phyloP scores from a whole-genome alignment of 2,888 invertebrate genomes.

The Pachymerium ferrugineum region DNA sequence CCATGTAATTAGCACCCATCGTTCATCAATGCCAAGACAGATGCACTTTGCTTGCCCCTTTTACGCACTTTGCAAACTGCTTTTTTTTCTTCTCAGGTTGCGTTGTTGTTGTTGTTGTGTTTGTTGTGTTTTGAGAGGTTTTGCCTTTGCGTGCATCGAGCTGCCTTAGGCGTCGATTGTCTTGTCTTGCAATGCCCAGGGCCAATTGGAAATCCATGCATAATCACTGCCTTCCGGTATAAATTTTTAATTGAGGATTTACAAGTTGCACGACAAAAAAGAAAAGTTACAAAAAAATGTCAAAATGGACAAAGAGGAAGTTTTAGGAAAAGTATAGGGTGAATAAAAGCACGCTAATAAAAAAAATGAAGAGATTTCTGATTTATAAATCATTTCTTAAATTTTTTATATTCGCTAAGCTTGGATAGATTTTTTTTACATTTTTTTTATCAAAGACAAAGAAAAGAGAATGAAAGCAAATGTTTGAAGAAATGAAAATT shows the following conservation, averaged over 20 bases:
- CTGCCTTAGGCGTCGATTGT: neutral
- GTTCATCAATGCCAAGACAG: neutral
- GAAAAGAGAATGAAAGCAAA: too few species aligned
- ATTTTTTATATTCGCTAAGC: too few species aligned
- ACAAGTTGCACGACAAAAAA: neutral
- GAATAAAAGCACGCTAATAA: too few species aligned
- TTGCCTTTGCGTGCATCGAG: neutral
- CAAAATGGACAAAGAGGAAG: too few species aligned
- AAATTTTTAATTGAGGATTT: constrained; percentile 6
- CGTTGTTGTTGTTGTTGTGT: neutral
- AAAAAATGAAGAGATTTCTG: too few species aligned
- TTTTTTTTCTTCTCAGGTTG: neutral
- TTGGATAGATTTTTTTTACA: too few species aligned
- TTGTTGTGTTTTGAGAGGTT: too few species aligned
- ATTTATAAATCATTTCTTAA: too few species aligned
- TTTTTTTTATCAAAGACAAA: too few species aligned
- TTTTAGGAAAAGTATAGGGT: too few species aligned
- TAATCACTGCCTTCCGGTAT: constrained; percentile 10
- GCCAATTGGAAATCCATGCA: constrained; percentile 16
- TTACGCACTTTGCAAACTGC: neutral
- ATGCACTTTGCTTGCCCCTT: neutral
- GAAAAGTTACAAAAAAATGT: neutral
- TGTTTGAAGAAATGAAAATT: too few species aligned
- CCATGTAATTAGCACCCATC: neutral
- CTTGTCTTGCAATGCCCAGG: neutral